phyloP scores from a whole-genome alignment of 2,797 vertebrate genomes.

The Anomalospiza imberbis region DNA sequence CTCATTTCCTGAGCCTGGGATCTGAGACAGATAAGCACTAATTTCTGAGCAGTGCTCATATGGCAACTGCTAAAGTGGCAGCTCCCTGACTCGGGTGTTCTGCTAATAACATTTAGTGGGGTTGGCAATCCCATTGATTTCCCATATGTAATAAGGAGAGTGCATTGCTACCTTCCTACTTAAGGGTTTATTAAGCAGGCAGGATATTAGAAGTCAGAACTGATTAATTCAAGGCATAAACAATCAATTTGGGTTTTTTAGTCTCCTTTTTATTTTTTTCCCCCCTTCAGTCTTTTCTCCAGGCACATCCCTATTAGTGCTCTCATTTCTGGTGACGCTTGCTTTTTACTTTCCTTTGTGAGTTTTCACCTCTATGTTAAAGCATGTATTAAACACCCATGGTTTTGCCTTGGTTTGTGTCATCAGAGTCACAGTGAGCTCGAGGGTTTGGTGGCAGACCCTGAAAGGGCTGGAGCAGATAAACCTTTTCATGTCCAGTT shows the following conservation, averaged over 20 bases:
- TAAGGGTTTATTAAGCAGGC: constrained; percentile 37
- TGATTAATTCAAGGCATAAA: constrained; percentile 32
- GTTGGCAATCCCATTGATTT: constrained; percentile 43
- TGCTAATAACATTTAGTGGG: background rate
- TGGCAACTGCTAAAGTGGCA: background rate
- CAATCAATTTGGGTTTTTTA: background rate
- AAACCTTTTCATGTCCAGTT: background rate
- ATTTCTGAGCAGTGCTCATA: constrained; percentile 1
- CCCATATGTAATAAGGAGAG: constrained; percentile 30
- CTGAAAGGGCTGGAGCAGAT: background rate
- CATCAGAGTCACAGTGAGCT: background rate
- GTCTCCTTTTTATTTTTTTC: background rate
- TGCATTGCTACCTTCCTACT: background rate
- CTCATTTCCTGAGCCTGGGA: background rate
- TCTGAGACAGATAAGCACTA: background rate
- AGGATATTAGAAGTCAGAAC: constrained; percentile 43
- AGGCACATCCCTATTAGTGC: background rate
- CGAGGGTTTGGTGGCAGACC: background rate
- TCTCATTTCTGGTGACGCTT: background rate
- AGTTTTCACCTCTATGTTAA: background rate
- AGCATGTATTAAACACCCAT: background rate
- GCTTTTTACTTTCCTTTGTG: background rate
- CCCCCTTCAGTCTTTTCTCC: fast-evolving
- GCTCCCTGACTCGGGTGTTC: background rate
- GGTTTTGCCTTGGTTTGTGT: background rate